Evolutionary conservation across 2,113 vertebrate genomes (phyloP).

Genomic region (Gadus macrocephalus): DNA sequence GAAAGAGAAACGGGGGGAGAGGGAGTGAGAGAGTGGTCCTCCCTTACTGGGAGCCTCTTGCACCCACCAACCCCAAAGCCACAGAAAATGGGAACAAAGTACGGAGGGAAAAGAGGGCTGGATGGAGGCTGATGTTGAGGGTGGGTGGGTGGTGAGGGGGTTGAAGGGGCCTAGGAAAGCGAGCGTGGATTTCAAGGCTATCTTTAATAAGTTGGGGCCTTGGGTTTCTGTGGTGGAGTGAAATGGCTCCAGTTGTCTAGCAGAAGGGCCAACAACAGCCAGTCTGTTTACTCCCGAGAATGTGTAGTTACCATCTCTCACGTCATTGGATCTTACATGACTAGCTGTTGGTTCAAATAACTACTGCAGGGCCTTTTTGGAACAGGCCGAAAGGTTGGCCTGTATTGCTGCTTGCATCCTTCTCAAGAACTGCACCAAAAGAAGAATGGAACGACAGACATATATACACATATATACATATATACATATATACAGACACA

Average conservation of each 20-base stretch:
- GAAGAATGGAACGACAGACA: too few relatives aligned
- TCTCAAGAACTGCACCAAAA: too few relatives aligned
- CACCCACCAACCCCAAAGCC: constrained; percentile 49
- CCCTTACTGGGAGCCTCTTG: constrained; percentile 36
- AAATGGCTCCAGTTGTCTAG: constrained; percentile 68
- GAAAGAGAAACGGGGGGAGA: neutral
- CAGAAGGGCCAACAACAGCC: constrained; percentile 48
- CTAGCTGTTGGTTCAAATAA: too few relatives aligned
- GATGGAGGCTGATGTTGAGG: constrained; percentile 22
- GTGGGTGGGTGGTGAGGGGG: constrained; percentile 8
- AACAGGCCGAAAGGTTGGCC: too few relatives aligned
- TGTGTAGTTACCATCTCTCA: constrained; percentile 9
- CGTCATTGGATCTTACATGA: too few relatives aligned
- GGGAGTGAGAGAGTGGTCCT: constrained; percentile 23
- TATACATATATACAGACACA: too few relatives aligned
- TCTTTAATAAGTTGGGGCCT: constrained; percentile 54
- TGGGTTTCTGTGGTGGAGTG: constrained; percentile 60
- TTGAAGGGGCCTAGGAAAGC: constrained; percentile 48
- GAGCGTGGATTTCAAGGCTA: constrained; percentile 46
- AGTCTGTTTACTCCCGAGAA: constrained; percentile 55
- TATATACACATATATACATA: too few relatives aligned
- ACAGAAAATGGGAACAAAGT: constrained; percentile 54
- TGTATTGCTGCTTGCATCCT: too few relatives aligned
- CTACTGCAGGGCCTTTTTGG: too few relatives aligned
- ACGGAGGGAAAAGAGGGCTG: constrained; percentile 21